These are phyloP conservation scores for Beris chalybata DNA, from an alignment of 2,888 invertebrate species.

Conservation along the genomic window DNA sequence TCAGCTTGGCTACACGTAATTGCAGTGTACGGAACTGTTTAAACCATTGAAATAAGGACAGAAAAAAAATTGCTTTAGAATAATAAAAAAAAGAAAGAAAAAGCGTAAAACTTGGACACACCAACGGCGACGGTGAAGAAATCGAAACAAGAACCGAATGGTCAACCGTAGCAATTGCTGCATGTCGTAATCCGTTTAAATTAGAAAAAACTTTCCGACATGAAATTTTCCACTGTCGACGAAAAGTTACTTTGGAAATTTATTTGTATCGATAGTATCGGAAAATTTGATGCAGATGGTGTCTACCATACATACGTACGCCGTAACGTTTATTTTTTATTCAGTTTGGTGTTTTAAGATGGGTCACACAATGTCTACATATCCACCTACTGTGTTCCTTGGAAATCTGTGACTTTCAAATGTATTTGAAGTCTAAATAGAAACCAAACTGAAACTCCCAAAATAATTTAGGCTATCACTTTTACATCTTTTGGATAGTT, in stretches of 20 bases:
- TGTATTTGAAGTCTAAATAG: too few species aligned
- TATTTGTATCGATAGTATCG: background rate
- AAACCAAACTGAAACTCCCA: too few species aligned
- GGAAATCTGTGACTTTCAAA: too few species aligned
- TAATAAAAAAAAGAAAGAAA: too few species aligned
- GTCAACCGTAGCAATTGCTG: constrained; percentile 21
- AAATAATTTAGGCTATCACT: too few species aligned
- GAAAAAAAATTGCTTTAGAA: background rate
- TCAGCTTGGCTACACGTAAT: constrained; percentile 33
- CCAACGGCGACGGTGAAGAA: constrained; percentile 6
- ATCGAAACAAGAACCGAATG: constrained; percentile 19
- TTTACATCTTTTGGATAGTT: too few species aligned
- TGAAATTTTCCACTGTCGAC: constrained; percentile 15
- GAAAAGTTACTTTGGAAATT: background rate
- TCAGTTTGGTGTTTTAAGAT: too few species aligned
- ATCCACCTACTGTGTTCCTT: too few species aligned
- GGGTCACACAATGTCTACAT: too few species aligned
- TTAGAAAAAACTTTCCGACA: constrained; percentile 18
- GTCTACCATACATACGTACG: too few species aligned
- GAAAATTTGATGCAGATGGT: background rate
- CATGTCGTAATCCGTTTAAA: constrained; percentile 17
- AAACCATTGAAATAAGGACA: constrained; percentile 28
- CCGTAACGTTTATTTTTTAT: too few species aligned
- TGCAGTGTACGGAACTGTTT: constrained; percentile 32
- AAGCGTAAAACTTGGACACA: background rate